Evolutionary conservation across 1,140 invertebrate genomes (phyloP), one percentile per base, ranked within the genome.

Genomic region (Sipha flava): DNA sequence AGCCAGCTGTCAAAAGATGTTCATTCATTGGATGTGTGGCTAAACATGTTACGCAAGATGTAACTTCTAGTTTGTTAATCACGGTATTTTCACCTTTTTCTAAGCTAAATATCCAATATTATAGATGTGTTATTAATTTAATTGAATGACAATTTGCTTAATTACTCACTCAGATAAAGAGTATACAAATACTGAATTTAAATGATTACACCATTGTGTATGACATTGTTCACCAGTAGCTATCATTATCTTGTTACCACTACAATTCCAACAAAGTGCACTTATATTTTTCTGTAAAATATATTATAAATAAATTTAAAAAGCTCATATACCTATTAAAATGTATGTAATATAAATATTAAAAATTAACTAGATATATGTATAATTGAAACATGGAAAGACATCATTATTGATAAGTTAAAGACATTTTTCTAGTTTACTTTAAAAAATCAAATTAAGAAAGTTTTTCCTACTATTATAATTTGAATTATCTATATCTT

Each of bases 201-300:
- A 16, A 54, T 73, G 70, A 37, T 73, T 73, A 34, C 70, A 73
- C 70, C 70, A 52, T n/a, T 73, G 26, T 34, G 10, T 31, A 26
- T 73, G 70, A 34, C 29, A 18, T 37, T 73, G 18, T 52, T 73
- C 45, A 16, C 45, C 43, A 34, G 70, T 73, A 6, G 70, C 70
- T 21, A 73, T n/a, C 5, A 52, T 34, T 23, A 73, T 34, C 10
- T 37, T 52, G n/a, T 54, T 31, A 37, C 70, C 70, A 7, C 4
- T 73, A 16, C 47, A 73, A 16, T 73, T 73, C 70, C 70, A 73
- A 52, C n/a, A 0, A 34, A 73, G 3, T 34, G 70, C 70, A 54
- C 70, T 73, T 0, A 73, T 54, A 12, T 73, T 73, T 37, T 73
- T 73, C 70, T 73, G 18, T n/a, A n/a, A 72, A 52, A 34, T 37